These are phyloP conservation scores for Ispidina picta DNA, from an alignment of 2,797 vertebrate genomes.

Conservation along the genomic window DNA sequence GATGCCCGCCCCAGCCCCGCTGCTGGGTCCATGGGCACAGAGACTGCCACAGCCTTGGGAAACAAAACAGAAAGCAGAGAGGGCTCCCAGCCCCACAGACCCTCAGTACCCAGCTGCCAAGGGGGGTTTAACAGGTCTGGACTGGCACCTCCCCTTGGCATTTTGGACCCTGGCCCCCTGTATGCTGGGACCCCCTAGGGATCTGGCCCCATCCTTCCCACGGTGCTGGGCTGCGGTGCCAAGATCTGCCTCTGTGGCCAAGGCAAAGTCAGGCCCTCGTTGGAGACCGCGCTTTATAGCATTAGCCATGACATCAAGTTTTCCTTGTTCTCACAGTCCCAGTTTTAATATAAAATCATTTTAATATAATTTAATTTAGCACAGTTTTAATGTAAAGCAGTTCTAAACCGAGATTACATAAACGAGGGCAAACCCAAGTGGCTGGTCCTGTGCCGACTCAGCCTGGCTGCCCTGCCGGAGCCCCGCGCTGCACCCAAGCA, in stretches of 20 bases:
- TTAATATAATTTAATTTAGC: constrained; percentile 39
- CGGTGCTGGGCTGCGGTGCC: neutral
- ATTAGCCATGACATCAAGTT: neutral
- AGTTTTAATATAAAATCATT: constrained; percentile 40
- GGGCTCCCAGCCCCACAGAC: rapidly evolving
- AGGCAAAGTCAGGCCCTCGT: neutral
- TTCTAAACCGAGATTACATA: neutral
- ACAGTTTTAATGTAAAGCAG: constrained; percentile 38
- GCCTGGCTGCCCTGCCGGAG: neutral
- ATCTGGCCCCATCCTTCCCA: rapidly evolving
- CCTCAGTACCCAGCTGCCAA: neutral
- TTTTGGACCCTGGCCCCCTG: neutral
- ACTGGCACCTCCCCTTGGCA: rapidly evolving
- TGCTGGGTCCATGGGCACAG: rapidly evolving
- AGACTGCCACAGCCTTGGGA: neutral
- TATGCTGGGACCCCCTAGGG: rapidly evolving
- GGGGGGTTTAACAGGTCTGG: neutral
- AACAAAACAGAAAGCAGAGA: neutral
- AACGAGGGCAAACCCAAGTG: neutral
- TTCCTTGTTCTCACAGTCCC: constrained; percentile 12
- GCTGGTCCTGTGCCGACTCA: neutral
- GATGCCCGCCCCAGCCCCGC: neutral
- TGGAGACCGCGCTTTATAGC: neutral
- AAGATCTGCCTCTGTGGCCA: neutral
- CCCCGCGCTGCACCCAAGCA: neutral